Evolutionary conservation across 2,797 vertebrate genomes (phyloP), one percentile per base, ranked within the genome.

Genomic region (Macropodus opercularis): DNA sequence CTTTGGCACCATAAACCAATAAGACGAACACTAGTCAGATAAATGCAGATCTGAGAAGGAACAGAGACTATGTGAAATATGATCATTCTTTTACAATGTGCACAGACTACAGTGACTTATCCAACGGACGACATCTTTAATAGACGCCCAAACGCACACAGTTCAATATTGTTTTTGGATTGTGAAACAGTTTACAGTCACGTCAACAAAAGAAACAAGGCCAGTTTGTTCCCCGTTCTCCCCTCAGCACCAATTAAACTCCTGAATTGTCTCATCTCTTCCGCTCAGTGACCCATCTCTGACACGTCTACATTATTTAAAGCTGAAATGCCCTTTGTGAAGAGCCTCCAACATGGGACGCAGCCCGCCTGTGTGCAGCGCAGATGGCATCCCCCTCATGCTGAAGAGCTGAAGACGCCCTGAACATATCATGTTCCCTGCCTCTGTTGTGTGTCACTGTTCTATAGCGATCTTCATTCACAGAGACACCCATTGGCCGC

Each of bases 1-100:
- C 92, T 91, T 92, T 89, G 77, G 65, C 77, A 82, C 79, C 85
- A 88, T 85, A 85, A 83, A 87, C 52, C 51, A 63, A 48, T 21
- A 26, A 63, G 14, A 42, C 9, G 39, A 48, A 53, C 10, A 39
- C 13, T 39, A 39, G 5, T 43, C 19, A 53, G 31, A 21, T 21
- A 63, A 24, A 70, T 5, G 41, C 1, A 14, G 10, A n/a, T 58
- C 55, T 50, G 22, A 17, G 35, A 31, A 64, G 46, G 13, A 10
- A 23, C 3, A 2, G 5, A n/a, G n/a, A n/a, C n/a, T n/a, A n/a
- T n/a, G n/a, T n/a, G n/a, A n/a, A n/a, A n/a, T n/a, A n/a, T n/a
- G n/a, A n/a, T n/a, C n/a, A n/a, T n/a, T 1, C 6, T 26, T 3
- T 13, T 14, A 15, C 2, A 31, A 26, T 3, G 2, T 5, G 22